These are phyloP conservation scores for Petrolisthes manimaculis DNA, from an alignment of 2,888 invertebrate genomes.

Conservation along the genomic window DNA sequence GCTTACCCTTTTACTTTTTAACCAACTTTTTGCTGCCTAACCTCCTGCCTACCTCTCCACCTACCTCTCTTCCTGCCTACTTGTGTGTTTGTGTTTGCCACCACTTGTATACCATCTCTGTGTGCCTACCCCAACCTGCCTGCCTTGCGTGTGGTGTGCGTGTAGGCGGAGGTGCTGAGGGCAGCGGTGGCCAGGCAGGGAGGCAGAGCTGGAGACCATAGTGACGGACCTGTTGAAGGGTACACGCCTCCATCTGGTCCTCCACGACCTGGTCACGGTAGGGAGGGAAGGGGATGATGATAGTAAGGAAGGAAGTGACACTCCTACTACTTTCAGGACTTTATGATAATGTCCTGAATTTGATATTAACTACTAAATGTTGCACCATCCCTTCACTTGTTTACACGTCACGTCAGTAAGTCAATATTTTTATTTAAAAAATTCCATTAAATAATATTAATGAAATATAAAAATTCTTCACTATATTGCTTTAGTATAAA, in stretches of 20 bases:
- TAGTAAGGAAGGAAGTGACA: neutral
- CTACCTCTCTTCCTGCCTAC: neutral
- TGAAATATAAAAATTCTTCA: too few species aligned
- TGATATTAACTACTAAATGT: too few species aligned
- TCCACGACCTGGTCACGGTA: slow-evolving; percentile 55
- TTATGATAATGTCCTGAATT: too few species aligned
- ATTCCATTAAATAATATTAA: too few species aligned
- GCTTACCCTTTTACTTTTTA: neutral
- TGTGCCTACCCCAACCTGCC: neutral
- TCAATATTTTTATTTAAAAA: too few species aligned
- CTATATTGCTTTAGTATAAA: too few species aligned
- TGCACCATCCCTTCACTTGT: too few species aligned
- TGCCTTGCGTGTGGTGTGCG: slow-evolving; percentile 24
- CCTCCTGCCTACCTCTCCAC: neutral
- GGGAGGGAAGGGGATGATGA: neutral
- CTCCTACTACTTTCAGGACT: too few species aligned
- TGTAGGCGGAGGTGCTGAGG: slow-evolving; percentile 40
- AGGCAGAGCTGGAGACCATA: slow-evolving; percentile 45
- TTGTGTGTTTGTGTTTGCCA: neutral
- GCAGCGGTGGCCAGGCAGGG: slow-evolving; percentile 36
- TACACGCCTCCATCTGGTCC: slow-evolving; percentile 42
- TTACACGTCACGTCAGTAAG: too few species aligned
- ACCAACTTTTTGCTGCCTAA: neutral
- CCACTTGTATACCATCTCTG: neutral
- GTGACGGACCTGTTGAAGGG: slow-evolving; percentile 50